These are phyloP conservation scores for Zaprionus davidi DNA, from an alignment of 1,140 invertebrate species.

Conservation along the genomic window DNA sequence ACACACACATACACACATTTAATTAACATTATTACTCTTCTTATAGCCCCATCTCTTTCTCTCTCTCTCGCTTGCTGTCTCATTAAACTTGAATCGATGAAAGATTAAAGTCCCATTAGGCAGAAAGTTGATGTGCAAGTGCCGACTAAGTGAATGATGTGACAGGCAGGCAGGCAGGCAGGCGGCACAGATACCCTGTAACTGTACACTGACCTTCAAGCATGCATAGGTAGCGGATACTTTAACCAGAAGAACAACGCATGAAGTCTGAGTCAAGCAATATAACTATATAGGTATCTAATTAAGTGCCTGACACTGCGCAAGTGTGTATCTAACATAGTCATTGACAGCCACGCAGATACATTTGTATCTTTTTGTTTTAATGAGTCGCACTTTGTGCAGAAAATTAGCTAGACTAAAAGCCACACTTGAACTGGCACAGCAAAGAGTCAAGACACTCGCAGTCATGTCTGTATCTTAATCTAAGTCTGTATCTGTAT, in stretches of 20 bases:
- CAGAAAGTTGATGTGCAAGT: constrained; percentile 33
- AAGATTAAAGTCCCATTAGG: constrained; percentile 37
- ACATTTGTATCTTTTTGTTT: constrained; percentile 37
- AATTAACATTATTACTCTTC: constrained; percentile 25
- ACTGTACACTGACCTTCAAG: neutral
- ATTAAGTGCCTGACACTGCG: neutral
- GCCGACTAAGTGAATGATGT: constrained; percentile 13
- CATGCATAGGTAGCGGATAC: neutral
- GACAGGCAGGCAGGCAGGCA: neutral
- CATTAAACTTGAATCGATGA: constrained; percentile 16
- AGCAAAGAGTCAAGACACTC: constrained; percentile 37
- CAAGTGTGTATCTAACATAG: neutral
- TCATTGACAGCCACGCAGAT: constrained; percentile 22
- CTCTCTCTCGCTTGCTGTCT: neutral
- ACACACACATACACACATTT: constrained; percentile 20
- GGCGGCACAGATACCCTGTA: constrained; percentile 16
- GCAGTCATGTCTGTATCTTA: constrained; percentile 9
- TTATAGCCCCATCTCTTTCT: neutral
- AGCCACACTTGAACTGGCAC: constrained; percentile 39
- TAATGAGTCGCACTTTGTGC: constrained; percentile 32
- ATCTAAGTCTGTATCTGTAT: constrained; percentile 11
- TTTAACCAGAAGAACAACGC: neutral
- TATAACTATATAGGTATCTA: neutral
- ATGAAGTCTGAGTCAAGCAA: neutral
- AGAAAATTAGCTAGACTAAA: constrained; percentile 42